Evolutionary conservation across 2,797 vertebrate genomes (phyloP), one percentile per base, ranked within the genome.

Genomic region (Enoplosus armatus): DNA sequence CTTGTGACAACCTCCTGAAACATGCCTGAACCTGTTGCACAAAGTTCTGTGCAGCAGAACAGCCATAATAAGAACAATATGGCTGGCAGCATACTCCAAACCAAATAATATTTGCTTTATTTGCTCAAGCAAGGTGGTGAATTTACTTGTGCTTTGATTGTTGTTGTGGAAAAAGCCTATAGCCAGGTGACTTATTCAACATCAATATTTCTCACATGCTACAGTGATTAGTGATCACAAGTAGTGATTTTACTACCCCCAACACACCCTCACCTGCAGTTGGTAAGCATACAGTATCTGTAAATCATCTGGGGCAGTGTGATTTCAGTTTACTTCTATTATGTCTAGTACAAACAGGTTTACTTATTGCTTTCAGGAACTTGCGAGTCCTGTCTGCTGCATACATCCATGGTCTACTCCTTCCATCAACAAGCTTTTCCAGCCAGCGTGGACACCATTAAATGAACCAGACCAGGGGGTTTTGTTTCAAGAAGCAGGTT

Each of bases 201-300:
- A n/a, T 55, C 26, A 78, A 55, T 66, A 61, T 33, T 43, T 65
- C 68, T 43, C 12, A 59, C 35, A 59, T 33, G 22, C n/a, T 26
- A 22, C 3, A 58, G 3, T 26, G 35, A 41, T 35, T 72, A n/a
- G n/a, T n/a, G n/a, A n/a, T n/a, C n/a, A n/a, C n/a, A n/a, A n/a
- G n/a, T n/a, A n/a, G n/a, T n/a, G n/a, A 50, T 31, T 61, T 47
- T 69, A 24, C 20, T 4, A 26, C 20, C n/a, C 24, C 10, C 3
- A 37, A 35, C 20, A 60, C n/a, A 35, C 5, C 26, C n/a, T 58
- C 27, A 43, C 29, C 24, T 47, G 35, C 27, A 51, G 14, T 18
- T n/a, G 50, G 18, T 35, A 24, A 27, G 29, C 54, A 66, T 37
- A 33, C 20, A 48, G 26, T 26, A 41, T 63, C 11, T 50, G 41